Percentiles rank a stretch among this genome's conserved stretches.
Evolutionary conservation across 2,113 vertebrate genomes (phyloP).

Genomic region (Zosterops japonicus): DNA sequence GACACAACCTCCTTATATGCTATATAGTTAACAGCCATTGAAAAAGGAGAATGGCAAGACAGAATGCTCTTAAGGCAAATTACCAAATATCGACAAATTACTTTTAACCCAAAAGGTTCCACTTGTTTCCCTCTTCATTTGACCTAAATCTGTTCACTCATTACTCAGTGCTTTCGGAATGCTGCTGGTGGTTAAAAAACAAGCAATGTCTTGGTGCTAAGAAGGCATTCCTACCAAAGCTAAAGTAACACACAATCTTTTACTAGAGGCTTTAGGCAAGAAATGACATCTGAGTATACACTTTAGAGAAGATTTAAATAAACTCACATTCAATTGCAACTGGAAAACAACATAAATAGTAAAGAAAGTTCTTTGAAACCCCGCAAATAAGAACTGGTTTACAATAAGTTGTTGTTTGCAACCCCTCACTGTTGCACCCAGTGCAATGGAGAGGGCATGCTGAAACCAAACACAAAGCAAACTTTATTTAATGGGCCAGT

Average conservation of each 20-base stretch:
- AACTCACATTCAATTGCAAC: not conserved
- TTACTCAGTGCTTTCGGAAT: slow-evolving; percentile 1
- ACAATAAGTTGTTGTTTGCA: not conserved
- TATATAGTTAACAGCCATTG: not conserved
- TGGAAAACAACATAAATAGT: not conserved
- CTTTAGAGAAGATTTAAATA: not conserved
- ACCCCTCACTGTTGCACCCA: not conserved
- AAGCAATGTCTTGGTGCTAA: slow-evolving; percentile 3
- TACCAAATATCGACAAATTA: not conserved
- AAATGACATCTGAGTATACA: not conserved
- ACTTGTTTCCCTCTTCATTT: not conserved
- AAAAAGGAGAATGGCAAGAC: not conserved
- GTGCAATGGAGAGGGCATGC: not conserved
- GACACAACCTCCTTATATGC: slow-evolving; percentile 42
- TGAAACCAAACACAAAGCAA: not conserved
- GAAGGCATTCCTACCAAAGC: slow-evolving; percentile 31
- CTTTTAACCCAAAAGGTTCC: slow-evolving; percentile 14
- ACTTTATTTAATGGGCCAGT: not conserved
- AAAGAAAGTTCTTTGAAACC: not conserved
- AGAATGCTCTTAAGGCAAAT: slow-evolving; percentile 36
- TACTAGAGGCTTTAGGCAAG: slow-evolving; percentile 15
- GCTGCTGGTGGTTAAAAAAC: slow-evolving; percentile 27
- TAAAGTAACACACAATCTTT: not conserved
- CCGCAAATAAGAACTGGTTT: not conserved
- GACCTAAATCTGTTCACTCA: not conserved